Conservation (phyloP, 2,113 vertebrate genomes). For the Conger conger region DNA sequence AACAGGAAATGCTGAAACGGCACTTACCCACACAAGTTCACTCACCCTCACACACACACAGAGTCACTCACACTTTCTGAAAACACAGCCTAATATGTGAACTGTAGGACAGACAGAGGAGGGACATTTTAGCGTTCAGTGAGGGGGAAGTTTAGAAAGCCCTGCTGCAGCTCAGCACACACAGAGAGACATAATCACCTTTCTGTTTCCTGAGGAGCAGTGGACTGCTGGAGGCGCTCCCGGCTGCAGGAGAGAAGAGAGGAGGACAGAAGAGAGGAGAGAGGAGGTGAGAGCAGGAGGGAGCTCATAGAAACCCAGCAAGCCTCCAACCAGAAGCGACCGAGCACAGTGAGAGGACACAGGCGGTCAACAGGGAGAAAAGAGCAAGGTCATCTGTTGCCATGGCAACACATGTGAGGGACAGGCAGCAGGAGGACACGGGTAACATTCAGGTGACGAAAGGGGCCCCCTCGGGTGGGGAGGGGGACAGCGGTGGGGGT, state of each 20-base stretch:
- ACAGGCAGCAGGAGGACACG: background rate
- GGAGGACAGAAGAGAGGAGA: conserved; percentile 48
- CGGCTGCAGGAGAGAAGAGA: conserved; percentile 85
- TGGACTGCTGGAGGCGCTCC: conserved; percentile 94
- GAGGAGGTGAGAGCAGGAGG: conserved; percentile 42
- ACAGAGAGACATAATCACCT: conserved; percentile 80
- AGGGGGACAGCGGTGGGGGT: background rate
- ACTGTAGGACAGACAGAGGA: background rate
- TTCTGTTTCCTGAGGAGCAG: conserved; percentile 91
- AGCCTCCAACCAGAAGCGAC: background rate
- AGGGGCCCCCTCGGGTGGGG: no score
- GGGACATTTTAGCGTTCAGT: conserved; percentile 38
- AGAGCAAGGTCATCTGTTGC: background rate
- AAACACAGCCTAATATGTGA: no score
- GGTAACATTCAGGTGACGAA: background rate
- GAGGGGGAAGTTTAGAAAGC: no score
- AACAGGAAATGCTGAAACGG: no score
- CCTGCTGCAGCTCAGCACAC: background rate
- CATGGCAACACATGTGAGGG: background rate
- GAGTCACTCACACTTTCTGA: no score
- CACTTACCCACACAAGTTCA: background rate
- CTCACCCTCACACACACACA: no score
- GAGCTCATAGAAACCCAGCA: background rate
- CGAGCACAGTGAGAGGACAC: background rate
- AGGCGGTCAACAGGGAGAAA: background rate